phyloP scores from a whole-genome alignment of 1,140 invertebrate species.

The Aphaenogaster rudis region DNA sequence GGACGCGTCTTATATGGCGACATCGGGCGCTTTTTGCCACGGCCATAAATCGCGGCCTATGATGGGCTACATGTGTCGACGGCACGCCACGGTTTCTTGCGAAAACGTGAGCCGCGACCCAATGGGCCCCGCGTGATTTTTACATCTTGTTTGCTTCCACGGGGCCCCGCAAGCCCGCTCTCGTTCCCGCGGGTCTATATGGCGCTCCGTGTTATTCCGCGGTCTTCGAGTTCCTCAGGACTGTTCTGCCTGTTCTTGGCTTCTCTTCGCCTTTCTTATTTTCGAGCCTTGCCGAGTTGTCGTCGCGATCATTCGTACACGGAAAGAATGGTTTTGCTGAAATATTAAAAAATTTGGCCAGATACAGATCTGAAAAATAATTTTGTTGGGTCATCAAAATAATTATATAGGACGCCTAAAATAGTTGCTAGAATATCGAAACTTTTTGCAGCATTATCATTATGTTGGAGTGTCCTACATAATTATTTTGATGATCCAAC shows the following conservation, averaged over 20 bases:
- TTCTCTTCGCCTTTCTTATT: background rate
- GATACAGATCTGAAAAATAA: too few relatives aligned
- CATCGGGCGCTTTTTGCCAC: conserved; percentile 75
- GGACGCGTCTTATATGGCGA: conserved; percentile 80
- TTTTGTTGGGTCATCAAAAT: too few relatives aligned
- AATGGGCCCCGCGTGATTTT: conserved; percentile 80
- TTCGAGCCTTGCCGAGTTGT: conserved; percentile 11
- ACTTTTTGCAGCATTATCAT: too few relatives aligned
- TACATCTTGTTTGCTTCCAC: conserved; percentile 83
- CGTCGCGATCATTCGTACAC: background rate
- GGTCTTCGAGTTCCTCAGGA: conserved; percentile 62
- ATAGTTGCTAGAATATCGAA: too few relatives aligned
- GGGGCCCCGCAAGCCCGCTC: background rate
- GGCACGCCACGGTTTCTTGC: conserved; percentile 83
- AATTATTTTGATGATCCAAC: too few relatives aligned
- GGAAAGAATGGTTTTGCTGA: too few relatives aligned
- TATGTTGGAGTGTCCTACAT: too few relatives aligned
- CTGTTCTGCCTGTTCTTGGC: conserved; percentile 33
- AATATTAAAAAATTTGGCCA: too few relatives aligned
- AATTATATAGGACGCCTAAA: too few relatives aligned
- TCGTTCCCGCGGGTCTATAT: conserved; percentile 68
- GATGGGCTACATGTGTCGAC: conserved; percentile 86
- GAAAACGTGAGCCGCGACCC: conserved; percentile 82
- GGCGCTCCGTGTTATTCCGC: conserved; percentile 55
- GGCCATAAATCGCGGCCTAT: conserved; percentile 85